Percentiles rank a stretch among this genome's conserved stretches.
These are phyloP conservation scores for Leptinotarsa undecemlineata DNA, from an alignment of 1,140 invertebrate genomes.

Conservation along the genomic window DNA sequence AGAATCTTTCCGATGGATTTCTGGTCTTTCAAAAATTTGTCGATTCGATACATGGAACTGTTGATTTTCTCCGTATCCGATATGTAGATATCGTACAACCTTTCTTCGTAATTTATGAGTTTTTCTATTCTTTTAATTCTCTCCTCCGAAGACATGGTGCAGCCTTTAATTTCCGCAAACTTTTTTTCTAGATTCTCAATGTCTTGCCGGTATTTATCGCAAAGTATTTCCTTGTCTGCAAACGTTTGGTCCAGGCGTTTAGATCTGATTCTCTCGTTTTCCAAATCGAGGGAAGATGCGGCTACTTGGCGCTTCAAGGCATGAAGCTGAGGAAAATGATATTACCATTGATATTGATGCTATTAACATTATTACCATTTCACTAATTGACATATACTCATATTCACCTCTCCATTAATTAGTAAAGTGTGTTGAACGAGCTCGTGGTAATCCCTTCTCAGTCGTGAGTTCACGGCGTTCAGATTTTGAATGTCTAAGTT, in stretches of 20 bases:
- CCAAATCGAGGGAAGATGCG: conserved; percentile 38
- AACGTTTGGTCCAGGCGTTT: conserved; percentile 38
- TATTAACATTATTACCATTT: no score
- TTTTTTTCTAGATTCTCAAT: conserved; percentile 37
- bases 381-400: no score
- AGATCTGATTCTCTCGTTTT: conserved; percentile 41
- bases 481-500: conserved; percentile 43
- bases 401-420: conserved; percentile 42
- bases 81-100: conserved; percentile 36
- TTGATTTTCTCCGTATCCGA: conserved; percentile 45
- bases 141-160: conserved; percentile 38
- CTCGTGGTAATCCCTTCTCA: conserved; percentile 39
- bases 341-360: no score
- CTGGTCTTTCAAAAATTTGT: conserved; percentile 41
- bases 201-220: conserved; percentile 37
- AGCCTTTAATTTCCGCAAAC: conserved; percentile 39
- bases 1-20: conserved; percentile 37
- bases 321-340: conserved; percentile 32
- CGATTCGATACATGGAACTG: conserved; percentile 39
- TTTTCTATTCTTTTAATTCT: conserved; percentile 42
- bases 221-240: conserved; percentile 36
- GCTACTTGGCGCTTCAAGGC: conserved; percentile 39
- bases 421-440: conserved; percentile 35
- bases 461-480: conserved; percentile 40
- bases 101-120: conserved; percentile 44